Base-by-base conservation (phyloP, 2,797 vertebrate genomes). In the Platyrinchus mystaceus region DNA sequence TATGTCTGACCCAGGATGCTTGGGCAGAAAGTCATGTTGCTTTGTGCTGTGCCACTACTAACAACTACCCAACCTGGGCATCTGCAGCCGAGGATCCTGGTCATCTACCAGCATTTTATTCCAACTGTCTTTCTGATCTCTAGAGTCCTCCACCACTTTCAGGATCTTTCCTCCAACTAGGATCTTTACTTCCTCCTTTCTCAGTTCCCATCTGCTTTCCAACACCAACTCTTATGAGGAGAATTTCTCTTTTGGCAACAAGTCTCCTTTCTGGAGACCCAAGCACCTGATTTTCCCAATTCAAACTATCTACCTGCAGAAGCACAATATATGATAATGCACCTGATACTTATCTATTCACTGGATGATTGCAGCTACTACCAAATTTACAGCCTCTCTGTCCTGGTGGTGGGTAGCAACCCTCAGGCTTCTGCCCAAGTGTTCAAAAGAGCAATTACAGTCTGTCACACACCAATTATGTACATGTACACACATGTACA, bases 71-170 rank as follows among this genome's bases (percentile, higher is more conserved):
- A 59, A 5, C 22, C 20, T 36, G 17, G n/a, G 10, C 43, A 71
- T 7, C 28, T 52, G 15, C 46, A 73, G 15, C 16, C 0, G 7
- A 55, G 6, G 14, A 50, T 27, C 0, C 0, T 47, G 21, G 6
- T 44, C 4, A 53, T 24, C 8, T 41, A 27, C 44, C 7, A 59
- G 21, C 5, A 39, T 23, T 66, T 43, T 17, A n/a, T 6, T 78
- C 20, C 16, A 46, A 0, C 5, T 23, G 6, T 17, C 10, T 90
- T 14, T 14, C 30, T 74, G 14, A 43, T 69, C 21, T 52, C 34
- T 32, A n/a, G 24, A 28, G 18, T 66, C 27, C 14, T 83, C 24
- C 32, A 56, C 8, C 14, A 28, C 30, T 73, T 74, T 37, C 17
- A 64, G 16, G 8, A 52, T 43, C 24, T 56, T 77, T 66, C 18